phyloP scores from a whole-genome alignment of 2,888 invertebrate genomes.

The Phlogophora meticulosa region DNA sequence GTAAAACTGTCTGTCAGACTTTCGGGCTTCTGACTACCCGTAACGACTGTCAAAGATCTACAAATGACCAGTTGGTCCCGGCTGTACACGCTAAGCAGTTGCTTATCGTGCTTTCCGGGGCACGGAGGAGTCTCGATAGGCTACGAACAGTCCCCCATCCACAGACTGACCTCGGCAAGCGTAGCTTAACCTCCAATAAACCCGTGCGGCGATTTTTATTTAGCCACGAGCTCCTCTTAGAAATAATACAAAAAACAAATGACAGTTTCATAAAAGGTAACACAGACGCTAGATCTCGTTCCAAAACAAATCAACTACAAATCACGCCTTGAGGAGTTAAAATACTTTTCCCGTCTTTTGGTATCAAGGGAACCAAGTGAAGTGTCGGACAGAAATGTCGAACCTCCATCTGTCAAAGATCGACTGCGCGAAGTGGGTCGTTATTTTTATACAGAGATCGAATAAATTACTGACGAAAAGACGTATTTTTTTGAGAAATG shows the following conservation, averaged over 20 bases:
- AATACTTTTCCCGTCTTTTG: slow-evolving; percentile 22
- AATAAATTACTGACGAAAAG: slow-evolving; percentile 43
- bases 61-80: too few relatives aligned
- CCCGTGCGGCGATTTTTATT: too few relatives aligned
- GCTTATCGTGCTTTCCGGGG: too few relatives aligned
- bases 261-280: not conserved
- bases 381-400: slow-evolving; percentile 31
- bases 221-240: too few relatives aligned
- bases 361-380: slow-evolving; percentile 39
- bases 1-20: too few relatives aligned
- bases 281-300: slow-evolving; percentile 16
- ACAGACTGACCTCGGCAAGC: too few relatives aligned
- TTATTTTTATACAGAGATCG: slow-evolving; percentile 41
- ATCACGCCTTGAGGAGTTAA: slow-evolving; percentile 39
- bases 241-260: not conserved
- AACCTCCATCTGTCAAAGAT: slow-evolving; percentile 46
- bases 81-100: too few relatives aligned
- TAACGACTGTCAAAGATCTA: too few relatives aligned
- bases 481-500: not conserved
- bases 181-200: too few relatives aligned
- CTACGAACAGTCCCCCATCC: too few relatives aligned
- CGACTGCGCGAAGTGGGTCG: slow-evolving; percentile 33
- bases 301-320: slow-evolving; percentile 52
- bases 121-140: too few relatives aligned
- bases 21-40: too few relatives aligned